phyloP scores from a whole-genome alignment of 1,140 invertebrate genomes.

The Trachymyrmex septentrionalis region DNA sequence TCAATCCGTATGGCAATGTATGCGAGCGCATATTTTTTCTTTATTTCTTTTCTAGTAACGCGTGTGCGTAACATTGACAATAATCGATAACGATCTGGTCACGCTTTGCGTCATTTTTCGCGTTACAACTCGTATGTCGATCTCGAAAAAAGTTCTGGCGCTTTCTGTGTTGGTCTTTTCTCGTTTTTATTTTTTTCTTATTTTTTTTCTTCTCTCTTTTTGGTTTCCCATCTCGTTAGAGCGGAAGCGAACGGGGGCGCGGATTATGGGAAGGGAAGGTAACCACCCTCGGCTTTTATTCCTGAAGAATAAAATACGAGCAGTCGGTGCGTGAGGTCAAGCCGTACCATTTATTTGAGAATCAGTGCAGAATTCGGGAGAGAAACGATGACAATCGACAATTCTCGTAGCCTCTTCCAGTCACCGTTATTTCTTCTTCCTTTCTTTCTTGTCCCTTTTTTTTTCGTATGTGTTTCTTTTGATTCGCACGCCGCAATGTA shows the following conservation, averaged over 20 bases:
- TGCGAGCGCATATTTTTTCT: constrained; percentile 22
- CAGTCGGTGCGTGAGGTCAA: constrained; percentile 38
- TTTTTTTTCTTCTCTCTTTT: not conserved
- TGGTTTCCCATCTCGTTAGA: constrained; percentile 3
- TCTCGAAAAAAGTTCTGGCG: constrained; percentile 15
- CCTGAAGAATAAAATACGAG: constrained; percentile 62
- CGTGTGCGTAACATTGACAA: constrained; percentile 24
- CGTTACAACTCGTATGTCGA: constrained; percentile 22
- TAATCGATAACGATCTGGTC: constrained; percentile 28
- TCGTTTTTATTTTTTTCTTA: constrained; percentile 38
- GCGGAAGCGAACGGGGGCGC: constrained; percentile 35
- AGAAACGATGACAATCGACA: constrained; percentile 30
- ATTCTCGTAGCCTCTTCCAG: constrained; percentile 20
- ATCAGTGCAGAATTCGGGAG: constrained; percentile 47
- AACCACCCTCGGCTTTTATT: constrained; percentile 48
- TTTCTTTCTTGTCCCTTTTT: not conserved
- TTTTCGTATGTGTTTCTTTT: not conserved
- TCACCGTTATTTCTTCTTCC: constrained; percentile 6
- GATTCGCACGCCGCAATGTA: constrained; percentile 38
- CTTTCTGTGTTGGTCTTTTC: constrained; percentile 22
- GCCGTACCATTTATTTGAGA: constrained; percentile 50
- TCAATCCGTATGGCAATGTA: constrained; percentile 57
- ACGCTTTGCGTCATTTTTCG: constrained; percentile 16
- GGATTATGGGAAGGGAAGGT: not conserved
- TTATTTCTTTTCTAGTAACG: not conserved